Evolutionary conservation across 2,888 invertebrate species (phyloP), one percentile per base, ranked within the genome.

Genomic region (Antitype chi): DNA sequence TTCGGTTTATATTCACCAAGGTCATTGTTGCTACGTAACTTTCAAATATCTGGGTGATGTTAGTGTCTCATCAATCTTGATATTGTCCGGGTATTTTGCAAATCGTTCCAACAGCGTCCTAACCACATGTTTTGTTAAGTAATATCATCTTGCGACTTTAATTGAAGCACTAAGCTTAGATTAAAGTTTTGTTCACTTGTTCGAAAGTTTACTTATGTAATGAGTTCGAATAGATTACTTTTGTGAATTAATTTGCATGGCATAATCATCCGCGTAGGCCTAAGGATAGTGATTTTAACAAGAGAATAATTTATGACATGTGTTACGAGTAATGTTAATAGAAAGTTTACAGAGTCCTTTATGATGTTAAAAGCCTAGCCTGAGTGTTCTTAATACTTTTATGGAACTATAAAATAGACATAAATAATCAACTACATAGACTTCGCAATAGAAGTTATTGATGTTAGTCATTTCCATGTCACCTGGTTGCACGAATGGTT

Each of bases 391-490:
- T 23, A 6, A 20, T 20, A 23, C 1, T 64, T 80, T 64, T 59
- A 77, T 69, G 6, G n/a, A 25, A 2, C 52, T 60, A 78, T 78
- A 49, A 64, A 78, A 68, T 49, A n/a, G 17, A 11, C 4, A 76
- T 57, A 59, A 76, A 76, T 71, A 57, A 74, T 66, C 62, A 69
- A 69, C 60, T 70, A 66, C 17, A 70, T 6, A 9, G 9, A 25
- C 85, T 77, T 80, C 43, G 32, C 28, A 78, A 85, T 72, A 60
- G 47, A 32, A 76, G 69, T 72, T 74, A 79, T 80, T 82, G 70
- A 82, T 79, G 72, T 75, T 79, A 75, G 67, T 70, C 66, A 80
- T 85, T 77, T 74, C 52, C 60, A 75, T 78, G 76, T 83, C 78
- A 81, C 72, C 49, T 43, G 75, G 43, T 75, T 75, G 73, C 78